Base-by-base conservation (phyloP, 2,797 vertebrate genomes). In the Pseudomugil tenellus region DNA sequence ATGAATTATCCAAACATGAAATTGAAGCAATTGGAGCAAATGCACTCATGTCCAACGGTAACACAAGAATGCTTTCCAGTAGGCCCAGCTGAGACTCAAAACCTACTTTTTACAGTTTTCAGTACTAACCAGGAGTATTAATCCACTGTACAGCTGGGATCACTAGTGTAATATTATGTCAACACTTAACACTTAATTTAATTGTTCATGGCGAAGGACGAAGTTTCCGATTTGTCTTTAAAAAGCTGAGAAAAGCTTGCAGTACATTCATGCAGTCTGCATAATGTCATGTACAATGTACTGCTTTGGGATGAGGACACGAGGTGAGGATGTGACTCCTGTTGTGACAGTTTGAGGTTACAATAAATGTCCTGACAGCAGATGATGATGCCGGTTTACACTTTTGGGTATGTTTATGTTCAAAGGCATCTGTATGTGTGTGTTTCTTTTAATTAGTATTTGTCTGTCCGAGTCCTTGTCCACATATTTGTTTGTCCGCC, bases 351-450 rank as follows among this genome's bases (percentile, higher is more conserved):
- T 87, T 88, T 87, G 69, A 76, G 81, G 87, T 77, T 79, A 77
- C 66, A 4, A 16, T 58, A 35, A 63, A 29, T 28, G 62, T 0
- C 2, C 61, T 73, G 82, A 69, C 67, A 58, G 77, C 70, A 74
- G 76, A 88, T 76, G 77, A 72, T 88, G 80, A 89, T 87, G 67
- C 63, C 25, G 34, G 41, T 76, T 80, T 86, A 89, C 88, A 87
- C 73, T 41, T 57, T 12, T 39, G 52, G 52, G 23, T 39, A 34
- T 28, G n/a, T 4, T 2, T 58, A 46, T 41, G 26, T 57, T 4
- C 4, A 3, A 25, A 25, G 46, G 41, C 43, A 21, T 68, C 26
- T 69, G 55, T 48, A 41, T 43, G 51, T 43, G 51, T 58, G 37
- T 17, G 3, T 69, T 28, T 26, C 3, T 64, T 32, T 68, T 62